phyloP scores from a whole-genome alignment of 30 jellyfish, hydroid and myxozoan species.

The Sanderia malayensis region DNA sequence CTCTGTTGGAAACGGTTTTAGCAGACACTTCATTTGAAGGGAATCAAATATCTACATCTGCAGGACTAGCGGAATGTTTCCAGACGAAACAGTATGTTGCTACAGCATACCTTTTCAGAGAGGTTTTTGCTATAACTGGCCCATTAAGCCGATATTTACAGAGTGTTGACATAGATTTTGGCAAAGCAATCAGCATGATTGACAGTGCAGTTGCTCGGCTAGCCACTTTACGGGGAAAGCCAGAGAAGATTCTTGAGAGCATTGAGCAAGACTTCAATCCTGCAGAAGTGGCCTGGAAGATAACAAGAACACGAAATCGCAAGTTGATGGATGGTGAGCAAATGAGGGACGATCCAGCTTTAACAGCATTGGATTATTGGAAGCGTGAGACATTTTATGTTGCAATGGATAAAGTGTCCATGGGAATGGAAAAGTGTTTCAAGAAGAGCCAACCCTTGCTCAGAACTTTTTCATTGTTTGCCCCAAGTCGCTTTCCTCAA shows the following conservation, averaged over 20 bases:
- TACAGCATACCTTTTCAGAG: conserved; percentile 45
- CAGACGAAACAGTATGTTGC: conserved; percentile 14
- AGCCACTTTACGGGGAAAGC: conserved; percentile 46
- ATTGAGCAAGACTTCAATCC: conserved; percentile 26
- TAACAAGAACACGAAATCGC: conserved; percentile 23
- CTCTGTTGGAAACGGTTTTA: conserved; percentile 13
- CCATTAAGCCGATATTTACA: conserved; percentile 44
- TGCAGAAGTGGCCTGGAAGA: conserved; percentile 40
- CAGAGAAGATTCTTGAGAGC: conserved; percentile 31
- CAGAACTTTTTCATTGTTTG: conserved; percentile 18
- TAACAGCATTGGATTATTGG: conserved; percentile 30
- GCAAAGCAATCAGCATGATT: conserved; percentile 42
- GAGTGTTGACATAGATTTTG: conserved; percentile 15
- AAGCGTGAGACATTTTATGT: conserved; percentile 44
- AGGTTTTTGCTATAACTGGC: conserved; percentile 43
- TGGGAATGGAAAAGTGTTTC: conserved; percentile 45
- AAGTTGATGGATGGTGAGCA: conserved; percentile 41
- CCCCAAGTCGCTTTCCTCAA: conserved; percentile 38
- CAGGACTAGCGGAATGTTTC: conserved; percentile 10
- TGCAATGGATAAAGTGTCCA: conserved; percentile 49
- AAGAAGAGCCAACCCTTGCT: conserved; percentile 25
- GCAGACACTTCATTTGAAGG: conserved; percentile 24
- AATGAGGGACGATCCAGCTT: conserved; percentile 33
- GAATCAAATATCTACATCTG: conserved; percentile 26
- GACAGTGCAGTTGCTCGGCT: conserved; percentile 35